phyloP scores from a whole-genome alignment of 2,797 vertebrate genomes.

The Acanthopagrus latus region DNA sequence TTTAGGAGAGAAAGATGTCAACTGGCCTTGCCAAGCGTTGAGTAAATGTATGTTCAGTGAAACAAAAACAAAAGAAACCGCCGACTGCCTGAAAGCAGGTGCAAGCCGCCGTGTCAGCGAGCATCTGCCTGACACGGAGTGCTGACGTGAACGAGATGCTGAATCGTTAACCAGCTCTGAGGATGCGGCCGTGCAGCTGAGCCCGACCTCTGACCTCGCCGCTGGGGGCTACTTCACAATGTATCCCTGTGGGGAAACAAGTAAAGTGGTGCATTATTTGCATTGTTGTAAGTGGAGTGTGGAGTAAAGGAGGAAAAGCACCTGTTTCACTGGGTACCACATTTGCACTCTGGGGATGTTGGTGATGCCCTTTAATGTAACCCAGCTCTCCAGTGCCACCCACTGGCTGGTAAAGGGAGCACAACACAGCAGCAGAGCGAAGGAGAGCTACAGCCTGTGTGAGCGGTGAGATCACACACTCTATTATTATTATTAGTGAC shows the following conservation, averaged over 20 bases:
- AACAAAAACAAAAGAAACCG: not conserved
- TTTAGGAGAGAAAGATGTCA: not conserved
- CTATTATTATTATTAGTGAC: too few relatives aligned
- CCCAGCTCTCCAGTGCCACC: slow-evolving; percentile 72
- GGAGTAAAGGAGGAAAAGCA: slow-evolving; percentile 59
- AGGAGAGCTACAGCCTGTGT: not conserved
- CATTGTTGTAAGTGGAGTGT: slow-evolving; percentile 54
- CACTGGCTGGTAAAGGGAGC: slow-evolving; percentile 58
- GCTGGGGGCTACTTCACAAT: slow-evolving; percentile 48
- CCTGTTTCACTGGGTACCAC: slow-evolving; percentile 63
- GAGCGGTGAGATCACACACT: not conserved
- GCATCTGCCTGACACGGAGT: slow-evolving; percentile 51
- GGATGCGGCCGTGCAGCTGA: slow-evolving; percentile 47
- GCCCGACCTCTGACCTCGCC: slow-evolving; percentile 72
- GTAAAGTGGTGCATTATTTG: slow-evolving; percentile 72
- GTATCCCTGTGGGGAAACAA: slow-evolving; percentile 47
- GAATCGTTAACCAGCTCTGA: slow-evolving; percentile 45
- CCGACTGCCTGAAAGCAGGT: slow-evolving; percentile 57
- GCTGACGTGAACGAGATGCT: slow-evolving; percentile 34
- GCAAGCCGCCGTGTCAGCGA: slow-evolving; percentile 43
- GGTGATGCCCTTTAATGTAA: slow-evolving; percentile 5
- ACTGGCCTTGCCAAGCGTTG: not conserved
- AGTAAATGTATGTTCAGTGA: not conserved
- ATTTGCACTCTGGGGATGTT: slow-evolving; percentile 15
- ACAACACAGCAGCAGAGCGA: slow-evolving; percentile 13